Evolutionary conservation across 2,888 invertebrate species (phyloP), one percentile per base, ranked within the genome.

Genomic region (Meliscaeva auricollis): DNA sequence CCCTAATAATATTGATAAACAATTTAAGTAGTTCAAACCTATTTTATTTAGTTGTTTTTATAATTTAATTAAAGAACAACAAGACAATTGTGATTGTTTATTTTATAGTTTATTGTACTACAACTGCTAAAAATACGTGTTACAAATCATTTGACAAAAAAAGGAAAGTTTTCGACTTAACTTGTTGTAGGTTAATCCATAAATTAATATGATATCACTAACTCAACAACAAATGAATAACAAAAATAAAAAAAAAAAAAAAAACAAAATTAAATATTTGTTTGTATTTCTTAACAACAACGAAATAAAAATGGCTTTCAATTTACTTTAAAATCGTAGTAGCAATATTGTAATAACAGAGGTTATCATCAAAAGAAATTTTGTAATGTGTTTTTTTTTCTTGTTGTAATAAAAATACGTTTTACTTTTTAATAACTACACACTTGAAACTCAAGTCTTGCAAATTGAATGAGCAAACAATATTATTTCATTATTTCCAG

Each of bases 71-170:
- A 4, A 15, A n/a, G 9, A 54, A 26, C 22, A 13, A 52, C n/a
- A n/a, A 4, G 30, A 15, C 1, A 1, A 17, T 6, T 20, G 56
- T 35, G 20, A 35, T 35, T 58, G 35, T 35, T 38, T 58, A n/a
- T 58, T 20, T 58, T 38, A 5, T 58, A 58, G 35, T 58, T 35
- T 58, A 35, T 58, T 35, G 20, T 35, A 58, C 20, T 58, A 3
- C n/a, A n/a, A n/a, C 13, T 20, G 35, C 13, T 17, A 32, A 35
- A 7, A 56, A 11, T 17, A 15, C 9, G 32, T 54, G 22, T 7
- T 54, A 8, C 6, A 30, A 54, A 15, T n/a, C 2, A 30, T 54
- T 54, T 54, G n/a, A n/a, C 0, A 15, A 9, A 54, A 7, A 54
- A 32, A 11, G 17, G n/a, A 9, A 54, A 32, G 9, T 56, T 56